phyloP scores from a whole-genome alignment of 2,113 vertebrate species.

The Xiphophorus maculatus region DNA sequence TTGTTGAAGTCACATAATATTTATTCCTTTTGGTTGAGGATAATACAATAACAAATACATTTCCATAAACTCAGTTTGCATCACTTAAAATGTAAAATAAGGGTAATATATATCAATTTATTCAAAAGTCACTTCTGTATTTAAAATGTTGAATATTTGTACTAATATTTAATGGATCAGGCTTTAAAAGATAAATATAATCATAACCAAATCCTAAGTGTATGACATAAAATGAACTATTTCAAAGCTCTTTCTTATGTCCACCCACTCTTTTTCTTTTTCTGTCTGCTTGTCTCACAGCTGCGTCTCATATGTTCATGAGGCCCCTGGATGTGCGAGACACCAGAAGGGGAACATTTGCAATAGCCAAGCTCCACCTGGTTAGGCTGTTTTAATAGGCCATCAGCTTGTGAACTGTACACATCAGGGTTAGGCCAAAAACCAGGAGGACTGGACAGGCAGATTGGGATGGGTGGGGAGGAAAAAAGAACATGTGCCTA shows the following conservation, averaged over 20 bases:
- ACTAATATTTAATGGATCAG: not conserved
- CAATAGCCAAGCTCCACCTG: conserved; percentile 79
- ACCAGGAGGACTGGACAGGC: conserved; percentile 49
- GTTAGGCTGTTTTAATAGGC: conserved; percentile 74
- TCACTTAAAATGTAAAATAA: no score
- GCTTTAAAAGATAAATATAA: not conserved
- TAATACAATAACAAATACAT: no score
- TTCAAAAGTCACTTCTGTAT: not conserved
- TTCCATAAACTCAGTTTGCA: no score
- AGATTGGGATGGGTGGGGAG: conserved; percentile 7
- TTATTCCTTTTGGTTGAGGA: no score
- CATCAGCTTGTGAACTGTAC: conserved; percentile 54
- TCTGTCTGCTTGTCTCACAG: conserved; percentile 69
- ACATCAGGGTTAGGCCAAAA: conserved; percentile 59
- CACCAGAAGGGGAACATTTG: conserved; percentile 77
- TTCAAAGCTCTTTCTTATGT: conserved; percentile 51
- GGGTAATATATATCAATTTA: no score
- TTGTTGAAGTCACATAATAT: no score
- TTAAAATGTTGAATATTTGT: not conserved
- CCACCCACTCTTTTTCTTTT: conserved; percentile 49
- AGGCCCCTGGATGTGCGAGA: conserved; percentile 76
- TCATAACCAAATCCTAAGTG: conserved; percentile 28
- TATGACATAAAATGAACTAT: conserved; percentile 52
- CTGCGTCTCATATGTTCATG: conserved; percentile 80
- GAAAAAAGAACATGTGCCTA: conserved; percentile 49